phyloP scores from a whole-genome alignment of 2,888 invertebrate genomes.

The Limnephilus rhombicus region DNA sequence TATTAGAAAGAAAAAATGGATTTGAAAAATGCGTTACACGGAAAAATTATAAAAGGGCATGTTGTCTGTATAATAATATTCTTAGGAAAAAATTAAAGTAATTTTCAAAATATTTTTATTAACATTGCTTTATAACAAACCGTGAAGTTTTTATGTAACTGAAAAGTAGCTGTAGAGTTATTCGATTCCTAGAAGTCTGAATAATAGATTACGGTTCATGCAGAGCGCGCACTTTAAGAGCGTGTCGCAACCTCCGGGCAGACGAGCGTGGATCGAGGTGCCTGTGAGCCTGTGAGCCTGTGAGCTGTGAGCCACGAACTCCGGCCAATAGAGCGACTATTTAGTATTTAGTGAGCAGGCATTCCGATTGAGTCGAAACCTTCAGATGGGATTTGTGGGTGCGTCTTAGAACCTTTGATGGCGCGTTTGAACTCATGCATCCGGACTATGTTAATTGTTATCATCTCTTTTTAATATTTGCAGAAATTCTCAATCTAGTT shows the following conservation, averaged over 20 bases:
- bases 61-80: too few relatives aligned
- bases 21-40: too few relatives aligned
- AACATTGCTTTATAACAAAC: background rate
- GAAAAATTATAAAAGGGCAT: too few relatives aligned
- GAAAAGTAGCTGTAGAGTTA: background rate
- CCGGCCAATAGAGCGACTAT: background rate
- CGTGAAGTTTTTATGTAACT: background rate
- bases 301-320: background rate
- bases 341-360: background rate
- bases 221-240: conserved; percentile 3
- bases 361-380: conserved; percentile 35
- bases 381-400: conserved; percentile 21
- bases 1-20: too few relatives aligned
- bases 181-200: background rate
- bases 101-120: too few relatives aligned
- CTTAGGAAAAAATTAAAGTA: too few relatives aligned
- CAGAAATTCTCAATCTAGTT: background rate
- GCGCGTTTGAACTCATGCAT: background rate
- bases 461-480: background rate
- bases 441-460: background rate
- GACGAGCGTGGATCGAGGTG: background rate
- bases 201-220: background rate
- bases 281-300: background rate
- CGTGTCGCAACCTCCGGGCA: conserved; percentile 9
- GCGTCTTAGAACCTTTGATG: conserved; percentile 24